Evolutionary conservation across 2,113 vertebrate species (phyloP).

Genomic region (Machaerirhynchus nigripectus): DNA sequence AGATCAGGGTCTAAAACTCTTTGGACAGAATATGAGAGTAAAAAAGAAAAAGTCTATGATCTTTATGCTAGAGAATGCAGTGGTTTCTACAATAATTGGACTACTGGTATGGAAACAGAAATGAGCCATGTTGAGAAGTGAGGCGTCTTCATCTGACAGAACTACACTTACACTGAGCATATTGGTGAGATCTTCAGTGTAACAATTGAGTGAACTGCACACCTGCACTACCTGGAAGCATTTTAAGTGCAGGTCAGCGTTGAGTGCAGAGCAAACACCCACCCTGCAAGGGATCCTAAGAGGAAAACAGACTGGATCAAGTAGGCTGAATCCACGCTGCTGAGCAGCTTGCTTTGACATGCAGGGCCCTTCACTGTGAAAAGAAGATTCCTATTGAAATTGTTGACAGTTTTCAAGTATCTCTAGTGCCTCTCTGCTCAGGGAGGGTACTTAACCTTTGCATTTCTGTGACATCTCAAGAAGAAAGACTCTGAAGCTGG

Average conservation of each 20-base stretch:
- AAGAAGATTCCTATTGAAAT: constrained; percentile 24
- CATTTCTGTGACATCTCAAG: background rate
- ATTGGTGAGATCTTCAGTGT: background rate
- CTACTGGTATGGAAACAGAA: background rate
- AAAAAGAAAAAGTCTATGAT: background rate
- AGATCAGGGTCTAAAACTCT: background rate
- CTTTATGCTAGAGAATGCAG: background rate
- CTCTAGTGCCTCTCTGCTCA: constrained; percentile 14
- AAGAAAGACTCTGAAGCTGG: constrained; percentile 23
- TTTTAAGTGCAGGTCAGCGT: background rate
- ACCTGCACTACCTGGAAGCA: background rate
- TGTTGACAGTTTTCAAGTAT: constrained; percentile 27
- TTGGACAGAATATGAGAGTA: background rate
- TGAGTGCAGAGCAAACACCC: background rate
- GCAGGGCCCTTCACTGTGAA: constrained; percentile 4
- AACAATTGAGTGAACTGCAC: background rate
- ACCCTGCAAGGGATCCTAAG: background rate
- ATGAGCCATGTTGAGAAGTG: background rate
- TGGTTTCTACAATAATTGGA: background rate
- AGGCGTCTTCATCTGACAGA: background rate
- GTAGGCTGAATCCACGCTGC: constrained; percentile 17
- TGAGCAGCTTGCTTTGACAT: constrained; percentile 52
- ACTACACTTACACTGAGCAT: background rate
- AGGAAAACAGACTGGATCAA: constrained; percentile 36
- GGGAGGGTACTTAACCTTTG: constrained; percentile 28